Evolutionary conservation across 2,888 invertebrate genomes (phyloP).

Genomic region (Siphonodentalium dalli): DNA sequence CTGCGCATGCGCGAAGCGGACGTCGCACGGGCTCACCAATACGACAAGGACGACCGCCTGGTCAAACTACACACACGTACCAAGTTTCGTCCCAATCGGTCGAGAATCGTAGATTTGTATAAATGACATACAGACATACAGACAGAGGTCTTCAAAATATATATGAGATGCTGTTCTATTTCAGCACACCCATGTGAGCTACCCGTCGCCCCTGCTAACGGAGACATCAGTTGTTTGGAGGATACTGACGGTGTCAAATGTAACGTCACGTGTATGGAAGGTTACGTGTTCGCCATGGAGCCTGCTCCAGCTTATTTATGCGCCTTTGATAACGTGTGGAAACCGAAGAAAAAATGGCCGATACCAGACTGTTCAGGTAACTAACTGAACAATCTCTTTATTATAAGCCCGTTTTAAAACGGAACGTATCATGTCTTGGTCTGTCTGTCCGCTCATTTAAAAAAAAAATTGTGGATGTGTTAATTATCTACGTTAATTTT

Average conservation of each 20-base stretch:
- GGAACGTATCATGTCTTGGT: no score
- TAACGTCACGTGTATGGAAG: conserved; percentile 71
- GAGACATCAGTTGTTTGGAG: conserved; percentile 67
- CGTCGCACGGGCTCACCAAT: no score
- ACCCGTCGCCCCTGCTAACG: conserved; percentile 67
- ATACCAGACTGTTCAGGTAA: conserved; percentile 72
- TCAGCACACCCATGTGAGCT: conserved; percentile 67
- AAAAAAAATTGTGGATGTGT: no score
- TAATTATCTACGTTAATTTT: not conserved
- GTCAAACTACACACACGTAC: no score
- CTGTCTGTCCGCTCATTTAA: no score
- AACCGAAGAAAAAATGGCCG: conserved; percentile 59
- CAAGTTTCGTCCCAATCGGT: no score
- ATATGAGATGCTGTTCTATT: conserved; percentile 1
- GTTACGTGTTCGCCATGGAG: conserved; percentile 71
- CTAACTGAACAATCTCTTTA: conserved; percentile 4
- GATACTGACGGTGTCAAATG: conserved; percentile 68
- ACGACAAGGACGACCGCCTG: no score
- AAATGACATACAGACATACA: no score
- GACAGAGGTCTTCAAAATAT: no score
- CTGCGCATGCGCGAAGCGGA: no score
- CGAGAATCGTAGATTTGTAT: no score
- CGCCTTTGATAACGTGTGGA: conserved; percentile 65
- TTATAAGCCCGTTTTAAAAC: no score
- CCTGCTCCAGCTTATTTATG: conserved; percentile 65